A percentile compares a stretch with the other conserved stretches of the same genome.
Evolutionary conservation across 2,888 invertebrate genomes (phyloP).

Genomic region (Ectobius pallidus): DNA sequence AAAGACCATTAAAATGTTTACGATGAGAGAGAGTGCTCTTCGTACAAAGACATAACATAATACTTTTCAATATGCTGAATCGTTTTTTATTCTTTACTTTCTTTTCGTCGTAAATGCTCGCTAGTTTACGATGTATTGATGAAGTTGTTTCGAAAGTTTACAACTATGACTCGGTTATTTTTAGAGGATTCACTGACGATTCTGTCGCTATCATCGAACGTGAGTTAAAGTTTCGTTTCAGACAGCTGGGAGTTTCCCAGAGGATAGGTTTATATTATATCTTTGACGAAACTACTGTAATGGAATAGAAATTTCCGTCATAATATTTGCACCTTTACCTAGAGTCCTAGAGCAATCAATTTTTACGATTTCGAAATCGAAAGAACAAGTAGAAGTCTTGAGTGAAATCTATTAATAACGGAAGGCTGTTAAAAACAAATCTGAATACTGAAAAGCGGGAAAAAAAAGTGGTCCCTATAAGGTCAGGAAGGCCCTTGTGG

Average conservation of each 20-base stretch:
- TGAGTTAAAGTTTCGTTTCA: neutral
- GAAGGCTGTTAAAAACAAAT: no score
- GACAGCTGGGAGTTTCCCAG: neutral
- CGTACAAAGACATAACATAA: neutral
- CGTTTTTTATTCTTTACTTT: neutral
- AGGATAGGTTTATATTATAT: neutral
- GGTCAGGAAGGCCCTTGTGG: no score
- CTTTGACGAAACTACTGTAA: neutral
- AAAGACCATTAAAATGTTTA: constrained; percentile 3
- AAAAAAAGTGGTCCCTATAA: no score
- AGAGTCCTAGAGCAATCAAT: no score
- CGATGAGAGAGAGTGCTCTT: neutral
- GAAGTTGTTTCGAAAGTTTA: neutral
- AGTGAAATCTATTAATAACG: no score
- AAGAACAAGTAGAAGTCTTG: no score
- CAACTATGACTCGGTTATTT: neutral
- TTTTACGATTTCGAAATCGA: no score
- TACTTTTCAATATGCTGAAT: neutral
- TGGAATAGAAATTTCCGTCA: no score
- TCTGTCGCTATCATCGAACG: neutral
- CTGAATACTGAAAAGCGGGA: no score
- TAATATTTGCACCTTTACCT: no score
- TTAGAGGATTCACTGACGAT: neutral
- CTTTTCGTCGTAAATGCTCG: neutral
- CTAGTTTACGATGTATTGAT: neutral